A percentile compares a stretch with the other conserved stretches of the same genome.
These are phyloP conservation scores for Mimas tiliae DNA, from an alignment of 2,888 invertebrate genomes.

Conservation along the genomic window DNA sequence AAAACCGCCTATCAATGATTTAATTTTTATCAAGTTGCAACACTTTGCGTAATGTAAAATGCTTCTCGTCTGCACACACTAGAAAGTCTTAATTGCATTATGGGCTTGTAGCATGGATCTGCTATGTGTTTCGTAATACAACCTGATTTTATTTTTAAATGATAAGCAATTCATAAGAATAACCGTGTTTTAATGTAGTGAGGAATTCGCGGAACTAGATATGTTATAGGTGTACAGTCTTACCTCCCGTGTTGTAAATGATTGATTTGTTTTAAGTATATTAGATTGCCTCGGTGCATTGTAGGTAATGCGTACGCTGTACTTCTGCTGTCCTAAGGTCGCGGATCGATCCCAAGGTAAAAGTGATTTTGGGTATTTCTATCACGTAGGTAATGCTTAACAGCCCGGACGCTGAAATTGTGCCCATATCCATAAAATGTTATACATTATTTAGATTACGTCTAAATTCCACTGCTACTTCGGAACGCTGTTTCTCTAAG, in stretches of 20 bases:
- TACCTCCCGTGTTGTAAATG: neutral
- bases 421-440: no score
- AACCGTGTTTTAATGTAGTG: neutral
- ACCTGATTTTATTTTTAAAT: constrained; percentile 11
- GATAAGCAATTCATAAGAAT: constrained; percentile 8
- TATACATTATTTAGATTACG: no score
- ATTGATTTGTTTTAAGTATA: neutral
- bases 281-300: neutral
- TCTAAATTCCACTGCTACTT: no score
- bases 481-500: no score
- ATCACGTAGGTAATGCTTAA: no score
- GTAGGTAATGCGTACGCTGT: no score
- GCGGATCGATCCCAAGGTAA: no score
- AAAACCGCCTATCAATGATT: constrained; percentile 10
- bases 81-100: constrained; percentile 21
- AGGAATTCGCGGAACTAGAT: neutral
- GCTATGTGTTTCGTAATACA: constrained; percentile 11
- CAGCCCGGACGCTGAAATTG: no score
- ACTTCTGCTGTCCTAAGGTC: no score
- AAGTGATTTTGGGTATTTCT: no score
- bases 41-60: constrained; percentile 16
- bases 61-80: constrained; percentile 9
- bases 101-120: constrained; percentile 7
- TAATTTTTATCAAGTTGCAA: constrained; percentile 16
- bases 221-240: neutral